Conservation (phyloP, 2,888 invertebrate species). For the Microctonus hyperodae region DNA sequence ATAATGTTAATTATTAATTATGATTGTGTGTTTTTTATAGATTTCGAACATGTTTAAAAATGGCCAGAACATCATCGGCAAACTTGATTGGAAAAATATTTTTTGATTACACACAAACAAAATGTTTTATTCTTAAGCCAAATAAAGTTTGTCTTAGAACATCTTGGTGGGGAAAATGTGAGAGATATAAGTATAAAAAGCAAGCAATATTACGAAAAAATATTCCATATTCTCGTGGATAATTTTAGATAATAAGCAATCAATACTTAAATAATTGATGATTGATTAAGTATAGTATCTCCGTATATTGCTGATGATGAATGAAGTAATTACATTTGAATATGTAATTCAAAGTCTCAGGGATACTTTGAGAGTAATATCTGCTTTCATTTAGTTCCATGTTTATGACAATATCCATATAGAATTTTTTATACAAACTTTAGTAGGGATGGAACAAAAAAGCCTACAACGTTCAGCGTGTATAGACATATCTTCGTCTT, state of each 20-base stretch:
- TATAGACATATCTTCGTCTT: constrained; percentile 20
- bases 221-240: constrained; percentile 67
- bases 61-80: constrained; percentile 85
- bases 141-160: constrained; percentile 78
- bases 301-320: background rate
- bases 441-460: background rate
- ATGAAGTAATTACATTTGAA: constrained; percentile 1
- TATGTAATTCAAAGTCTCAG: background rate
- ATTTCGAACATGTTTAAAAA: constrained; percentile 90
- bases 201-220: constrained; percentile 80
- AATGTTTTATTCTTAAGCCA: constrained; percentile 87
- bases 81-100: constrained; percentile 91
- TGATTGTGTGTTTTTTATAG: constrained; percentile 65
- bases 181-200: constrained; percentile 72
- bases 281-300: background rate
- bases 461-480: background rate
- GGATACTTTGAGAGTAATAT: constrained; percentile 2
- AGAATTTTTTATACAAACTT: background rate
- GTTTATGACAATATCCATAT: constrained; percentile 14
- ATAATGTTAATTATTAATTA: background rate
- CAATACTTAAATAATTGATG: background rate
- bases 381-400: background rate
- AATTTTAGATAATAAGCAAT: background rate
- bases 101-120: constrained; percentile 94
- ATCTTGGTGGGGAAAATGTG: constrained; percentile 85